Evolutionary conservation across 1,140 invertebrate species (phyloP), one percentile per base, ranked within the genome.

Genomic region (Achroia grisella): DNA sequence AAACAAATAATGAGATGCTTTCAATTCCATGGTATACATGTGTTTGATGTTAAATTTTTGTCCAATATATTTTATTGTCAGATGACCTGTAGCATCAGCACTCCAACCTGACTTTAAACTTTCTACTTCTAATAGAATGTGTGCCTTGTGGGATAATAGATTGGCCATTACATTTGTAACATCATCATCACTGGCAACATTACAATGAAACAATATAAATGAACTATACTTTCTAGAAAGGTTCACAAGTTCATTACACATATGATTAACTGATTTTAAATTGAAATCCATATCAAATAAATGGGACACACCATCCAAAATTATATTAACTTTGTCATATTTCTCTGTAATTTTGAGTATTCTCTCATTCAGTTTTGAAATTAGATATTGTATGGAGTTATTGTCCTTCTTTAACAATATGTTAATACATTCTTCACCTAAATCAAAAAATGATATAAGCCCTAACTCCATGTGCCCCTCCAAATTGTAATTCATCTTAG

Each of bases 221-320:
- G 76, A 73, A 45, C 68, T 74, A 34, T 62, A 68, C 42, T 59
- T 56, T 32, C 61, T 58, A 10, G 67, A 44, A 58, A 74, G 59
- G 56, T 78, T 44, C 56, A 77, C 69, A 43, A 88, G 56, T 58
- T 87, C 70, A 85, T 88, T 39, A 87, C 71, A 73, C 87, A 91
- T 71, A 57, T 68, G 61, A 64, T 90, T 87, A 2, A 90, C 75
- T 49, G 89, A 78, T 48, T 61, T 76, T 1, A 89, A 47, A 62
- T 67, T 83, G 11, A 88, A 86, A 44, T 89, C 86, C 43, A 93
- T 68, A 72, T 92, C 89, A 56, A 91, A 87, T 9, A 94, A 79
- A 69, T 93, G 89, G 44, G 89, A 91, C 10, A 93, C 46, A 60
- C 93, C 92, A 61, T 93, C 92, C 40, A 93, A 86, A 40, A 93